phyloP scores from a whole-genome alignment of 2,888 invertebrate species.

The Hyles lineata region DNA sequence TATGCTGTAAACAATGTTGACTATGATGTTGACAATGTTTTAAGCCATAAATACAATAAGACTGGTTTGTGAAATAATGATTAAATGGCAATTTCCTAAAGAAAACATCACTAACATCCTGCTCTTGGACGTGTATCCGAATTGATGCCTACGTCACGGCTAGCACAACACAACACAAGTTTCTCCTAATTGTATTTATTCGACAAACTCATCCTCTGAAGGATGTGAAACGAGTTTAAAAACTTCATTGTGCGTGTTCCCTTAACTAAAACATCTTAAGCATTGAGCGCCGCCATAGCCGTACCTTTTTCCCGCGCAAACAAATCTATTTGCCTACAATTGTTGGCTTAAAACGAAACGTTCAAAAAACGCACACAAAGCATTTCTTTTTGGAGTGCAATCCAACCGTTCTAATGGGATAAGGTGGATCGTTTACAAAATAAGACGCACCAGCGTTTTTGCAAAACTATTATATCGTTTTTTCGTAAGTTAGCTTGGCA shows the following conservation, averaged over 20 bases:
- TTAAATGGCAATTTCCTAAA: neutral
- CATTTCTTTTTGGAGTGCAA: slow-evolving; percentile 52
- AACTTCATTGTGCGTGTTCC: slow-evolving; percentile 39
- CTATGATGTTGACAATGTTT: too few relatives aligned
- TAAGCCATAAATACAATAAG: too few relatives aligned
- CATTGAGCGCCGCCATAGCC: slow-evolving; percentile 53
- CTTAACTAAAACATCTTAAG: slow-evolving; percentile 54
- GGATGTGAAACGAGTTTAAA: slow-evolving; percentile 18
- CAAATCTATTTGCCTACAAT: slow-evolving; percentile 64
- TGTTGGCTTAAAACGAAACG: slow-evolving; percentile 63
- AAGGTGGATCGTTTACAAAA: slow-evolving; percentile 32
- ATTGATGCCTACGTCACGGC: slow-evolving; percentile 2
- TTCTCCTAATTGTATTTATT: slow-evolving; percentile 25
- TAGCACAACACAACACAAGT: neutral
- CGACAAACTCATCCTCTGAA: neutral
- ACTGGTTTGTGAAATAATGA: neutral
- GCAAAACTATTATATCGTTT: neutral
- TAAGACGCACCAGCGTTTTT: slow-evolving; percentile 9
- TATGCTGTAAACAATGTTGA: neutral
- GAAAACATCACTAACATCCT: neutral
- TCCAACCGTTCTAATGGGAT: slow-evolving; percentile 74
- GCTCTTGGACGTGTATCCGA: neutral
- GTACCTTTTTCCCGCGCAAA: slow-evolving; percentile 68
- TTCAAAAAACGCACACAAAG: slow-evolving; percentile 52
- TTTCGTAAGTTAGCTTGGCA: too few relatives aligned